Evolutionary conservation across 2,888 invertebrate species (phyloP).

Genomic region (Melipona bicolor): DNA sequence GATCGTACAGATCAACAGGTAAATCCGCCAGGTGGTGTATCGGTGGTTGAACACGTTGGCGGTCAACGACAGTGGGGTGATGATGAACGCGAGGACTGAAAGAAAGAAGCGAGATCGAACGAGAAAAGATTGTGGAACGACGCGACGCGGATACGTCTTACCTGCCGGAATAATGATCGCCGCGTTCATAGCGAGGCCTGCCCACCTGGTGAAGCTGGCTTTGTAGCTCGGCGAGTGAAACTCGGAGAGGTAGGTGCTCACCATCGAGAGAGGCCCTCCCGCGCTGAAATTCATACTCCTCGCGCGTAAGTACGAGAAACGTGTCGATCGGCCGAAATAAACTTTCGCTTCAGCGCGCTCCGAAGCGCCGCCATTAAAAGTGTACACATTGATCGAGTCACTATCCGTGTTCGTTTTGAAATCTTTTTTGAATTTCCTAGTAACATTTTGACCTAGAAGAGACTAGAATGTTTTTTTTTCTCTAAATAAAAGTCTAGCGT

Average conservation of each 20-base stretch:
- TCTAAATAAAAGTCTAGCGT: too few relatives aligned
- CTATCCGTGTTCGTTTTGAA: too few relatives aligned
- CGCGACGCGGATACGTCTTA: slow-evolving; percentile 52
- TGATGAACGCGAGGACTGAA: slow-evolving; percentile 83
- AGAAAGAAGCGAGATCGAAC: not conserved
- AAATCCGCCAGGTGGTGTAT: slow-evolving; percentile 85
- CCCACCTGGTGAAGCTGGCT: slow-evolving; percentile 87
- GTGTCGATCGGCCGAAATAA: not conserved
- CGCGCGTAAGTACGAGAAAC: not conserved
- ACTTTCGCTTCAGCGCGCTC: too few relatives aligned
- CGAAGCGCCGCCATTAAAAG: too few relatives aligned
- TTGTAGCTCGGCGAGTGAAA: slow-evolving; percentile 89
- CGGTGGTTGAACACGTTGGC: slow-evolving; percentile 70
- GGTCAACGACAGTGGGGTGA: slow-evolving; percentile 80
- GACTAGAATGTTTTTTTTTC: too few relatives aligned
- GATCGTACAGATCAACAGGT: slow-evolving; percentile 84
- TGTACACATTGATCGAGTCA: too few relatives aligned
- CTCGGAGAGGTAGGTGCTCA: slow-evolving; percentile 90
- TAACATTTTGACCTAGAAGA: too few relatives aligned
- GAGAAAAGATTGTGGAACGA: not conserved
- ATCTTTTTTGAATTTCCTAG: too few relatives aligned
- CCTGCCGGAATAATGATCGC: slow-evolving; percentile 88
- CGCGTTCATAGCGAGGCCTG: slow-evolving; percentile 88
- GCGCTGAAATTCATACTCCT: slow-evolving; percentile 82
- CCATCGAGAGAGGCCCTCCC: slow-evolving; percentile 90